Evolutionary conservation across 2,113 vertebrate genomes (phyloP).

Genomic region (Indicator indicator): DNA sequence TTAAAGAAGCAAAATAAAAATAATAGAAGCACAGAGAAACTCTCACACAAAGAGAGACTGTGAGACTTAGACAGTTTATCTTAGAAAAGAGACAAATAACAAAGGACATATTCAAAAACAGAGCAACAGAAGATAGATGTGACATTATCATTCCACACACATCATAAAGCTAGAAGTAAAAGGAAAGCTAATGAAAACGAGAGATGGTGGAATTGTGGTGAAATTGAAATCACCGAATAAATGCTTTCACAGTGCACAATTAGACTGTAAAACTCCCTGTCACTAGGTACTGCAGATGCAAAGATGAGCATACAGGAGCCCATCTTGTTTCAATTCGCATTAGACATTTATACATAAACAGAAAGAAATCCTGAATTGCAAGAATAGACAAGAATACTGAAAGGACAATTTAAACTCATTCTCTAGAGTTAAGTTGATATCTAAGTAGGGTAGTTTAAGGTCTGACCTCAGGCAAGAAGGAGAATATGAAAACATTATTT

Average conservation of each 20-base stretch:
- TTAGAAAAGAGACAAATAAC: conserved; percentile 46
- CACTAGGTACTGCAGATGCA: neutral
- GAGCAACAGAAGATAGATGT: neutral
- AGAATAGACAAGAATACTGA: neutral
- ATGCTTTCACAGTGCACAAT: neutral
- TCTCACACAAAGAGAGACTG: neutral
- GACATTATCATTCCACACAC: conserved; percentile 13
- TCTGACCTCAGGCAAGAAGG: neutral
- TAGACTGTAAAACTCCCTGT: neutral
- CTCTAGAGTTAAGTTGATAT: neutral
- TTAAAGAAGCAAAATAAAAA: conserved; percentile 42
- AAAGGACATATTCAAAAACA: conserved; percentile 37
- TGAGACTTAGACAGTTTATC: conserved; percentile 12
- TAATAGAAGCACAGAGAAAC: conserved; percentile 23
- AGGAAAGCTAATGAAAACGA: conserved; percentile 10
- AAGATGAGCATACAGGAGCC: neutral
- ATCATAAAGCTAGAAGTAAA: conserved; percentile 16
- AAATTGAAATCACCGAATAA: neutral
- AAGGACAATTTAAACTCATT: neutral
- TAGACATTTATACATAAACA: neutral
- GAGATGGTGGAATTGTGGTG: neutral
- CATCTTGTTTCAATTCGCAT: neutral
- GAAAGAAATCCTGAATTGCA: neutral
- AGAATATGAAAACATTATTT: neutral
- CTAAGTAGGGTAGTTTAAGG: neutral